Evolutionary conservation across 1,140 invertebrate species (phyloP), one percentile per base, ranked within the genome.

Genomic region (Teleopsis dalmanni): DNA sequence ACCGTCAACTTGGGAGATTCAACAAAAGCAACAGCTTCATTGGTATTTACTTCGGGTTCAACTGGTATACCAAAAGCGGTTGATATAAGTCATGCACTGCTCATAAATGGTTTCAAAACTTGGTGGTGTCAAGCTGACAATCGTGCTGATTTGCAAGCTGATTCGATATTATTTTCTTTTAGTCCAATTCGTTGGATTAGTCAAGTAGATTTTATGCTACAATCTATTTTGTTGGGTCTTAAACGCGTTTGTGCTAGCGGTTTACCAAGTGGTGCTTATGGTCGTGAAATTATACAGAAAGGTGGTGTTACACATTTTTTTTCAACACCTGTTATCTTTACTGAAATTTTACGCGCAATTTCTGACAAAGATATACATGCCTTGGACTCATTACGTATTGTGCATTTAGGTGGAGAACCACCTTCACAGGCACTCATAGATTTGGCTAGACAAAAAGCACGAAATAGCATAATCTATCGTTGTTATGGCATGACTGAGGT

Each of bases 401-500:
- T 41, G 6, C 31, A 26, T 11, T 14, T 48, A 6, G 36, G 47
- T 25, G 47, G 47, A 14, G 47, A 48, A 41, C 11, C 27, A 31
- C 37, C 38, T 5, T 27, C 36, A 2, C 18, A 40, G 16, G 37
- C 19, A 16, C 9, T 48, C 3, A n/a, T 31, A 2, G 36, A 31
- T 13, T 22, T 41, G 18, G 13, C 33, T 0, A 7, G 6, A 22
- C 33, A 41, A 1, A 10, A 21, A 1, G 27, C 27, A 8, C 25
- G 22, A 4, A 49, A 49, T 25, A 21, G 21, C 4, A 41, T 18
- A 3, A 29, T 23, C 16, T 27, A 21, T 25, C 18, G 21, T 34
- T n/a, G 23, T 22, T 48, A 41, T 41, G 47, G 47, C 3, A 48
- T 48, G 47, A 48, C 47, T 0, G 47, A 48, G 16, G 21, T 41